Evolutionary conservation across 2,113 vertebrate genomes (phyloP).

Genomic region (Galemys pyrenaicus): DNA sequence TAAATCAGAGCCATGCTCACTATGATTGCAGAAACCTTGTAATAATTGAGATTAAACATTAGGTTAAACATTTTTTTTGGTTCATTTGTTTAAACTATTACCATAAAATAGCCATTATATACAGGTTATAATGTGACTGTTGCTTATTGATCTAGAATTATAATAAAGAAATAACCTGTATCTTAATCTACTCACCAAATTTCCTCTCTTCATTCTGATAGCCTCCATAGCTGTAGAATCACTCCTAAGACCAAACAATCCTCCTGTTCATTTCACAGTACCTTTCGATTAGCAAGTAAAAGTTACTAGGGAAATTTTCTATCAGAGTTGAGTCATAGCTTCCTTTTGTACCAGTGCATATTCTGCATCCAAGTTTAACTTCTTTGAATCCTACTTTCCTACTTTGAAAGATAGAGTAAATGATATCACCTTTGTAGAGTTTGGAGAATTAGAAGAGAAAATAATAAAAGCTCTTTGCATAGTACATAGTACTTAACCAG

Average conservation of each 20-base stretch:
- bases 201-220: not conserved
- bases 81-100: conserved; percentile 47
- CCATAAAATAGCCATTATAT: not conserved
- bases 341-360: not conserved
- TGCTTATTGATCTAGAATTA: conserved; percentile 25
- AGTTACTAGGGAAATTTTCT: not conserved
- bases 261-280: not conserved
- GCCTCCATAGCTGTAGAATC: not conserved
- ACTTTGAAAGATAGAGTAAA: not conserved
- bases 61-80: not conserved
- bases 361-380: not conserved
- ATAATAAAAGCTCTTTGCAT: not conserved
- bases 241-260: not conserved
- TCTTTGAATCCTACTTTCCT: not conserved
- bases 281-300: not conserved
- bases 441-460: not conserved
- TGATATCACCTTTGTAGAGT: not conserved
- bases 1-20: not conserved
- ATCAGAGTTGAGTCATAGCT: not conserved
- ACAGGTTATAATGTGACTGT: not conserved
- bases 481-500: not conserved
- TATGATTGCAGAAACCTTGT: not conserved
- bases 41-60: conserved; percentile 43
- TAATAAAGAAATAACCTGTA: not conserved
- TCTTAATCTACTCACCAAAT: not conserved